Conservation (phyloP, 2,113 vertebrate species). For the Riparia riparia region DNA sequence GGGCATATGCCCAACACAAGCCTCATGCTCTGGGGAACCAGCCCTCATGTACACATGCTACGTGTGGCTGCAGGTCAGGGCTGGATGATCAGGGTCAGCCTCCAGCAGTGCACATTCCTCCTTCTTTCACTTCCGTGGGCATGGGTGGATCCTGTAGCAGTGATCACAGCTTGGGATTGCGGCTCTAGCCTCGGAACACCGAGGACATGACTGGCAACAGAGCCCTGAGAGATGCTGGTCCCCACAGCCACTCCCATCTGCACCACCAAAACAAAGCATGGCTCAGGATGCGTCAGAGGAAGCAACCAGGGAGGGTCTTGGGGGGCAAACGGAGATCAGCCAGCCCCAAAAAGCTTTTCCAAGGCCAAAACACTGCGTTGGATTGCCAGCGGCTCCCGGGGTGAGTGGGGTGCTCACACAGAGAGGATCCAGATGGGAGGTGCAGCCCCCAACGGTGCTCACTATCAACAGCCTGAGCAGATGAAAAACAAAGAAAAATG, state of each 20-base stretch:
- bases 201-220: neutral
- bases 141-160: fast-evolving
- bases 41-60: neutral
- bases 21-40: neutral
- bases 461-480: slow-evolving; percentile 15
- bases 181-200: neutral
- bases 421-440: neutral
- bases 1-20: neutral
- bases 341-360: neutral
- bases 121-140: fast-evolving
- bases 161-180: neutral
- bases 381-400: neutral
- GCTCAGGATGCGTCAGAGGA: neutral
- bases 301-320: neutral
- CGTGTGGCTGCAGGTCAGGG: neutral
- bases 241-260: slow-evolving; percentile 40
- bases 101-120: neutral
- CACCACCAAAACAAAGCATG: slow-evolving; percentile 35
- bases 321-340: neutral
- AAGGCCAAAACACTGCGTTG: fast-evolving
- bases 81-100: neutral
- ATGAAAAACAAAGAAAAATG: slow-evolving; percentile 67
- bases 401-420: fast-evolving
- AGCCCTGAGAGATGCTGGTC: neutral
- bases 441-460: neutral